Conservation (phyloP, 2,797 vertebrate genomes). For the Bryconaethiops microstoma region DNA sequence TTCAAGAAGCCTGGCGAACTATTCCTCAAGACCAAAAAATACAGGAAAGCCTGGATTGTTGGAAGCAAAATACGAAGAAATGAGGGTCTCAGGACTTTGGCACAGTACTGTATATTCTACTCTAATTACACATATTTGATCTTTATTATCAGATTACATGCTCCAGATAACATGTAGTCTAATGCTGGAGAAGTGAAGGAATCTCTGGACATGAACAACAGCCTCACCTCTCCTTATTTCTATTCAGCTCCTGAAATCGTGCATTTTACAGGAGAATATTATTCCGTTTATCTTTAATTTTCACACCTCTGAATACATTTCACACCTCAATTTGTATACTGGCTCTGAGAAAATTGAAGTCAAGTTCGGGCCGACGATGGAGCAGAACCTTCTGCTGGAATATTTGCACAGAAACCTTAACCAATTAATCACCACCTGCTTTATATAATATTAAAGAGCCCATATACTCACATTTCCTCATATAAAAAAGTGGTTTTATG, state of each 20-base stretch:
- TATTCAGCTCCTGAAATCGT: slow-evolving; percentile 39
- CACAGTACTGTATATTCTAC: too few species aligned
- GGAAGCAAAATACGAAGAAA: too few species aligned
- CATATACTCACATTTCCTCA: neutral
- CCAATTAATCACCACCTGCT: slow-evolving; percentile 15
- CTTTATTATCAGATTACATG: neutral
- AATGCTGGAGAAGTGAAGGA: neutral
- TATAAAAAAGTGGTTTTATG: neutral
- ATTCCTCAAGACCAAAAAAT: too few species aligned
- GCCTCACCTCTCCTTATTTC: slow-evolving; percentile 5
- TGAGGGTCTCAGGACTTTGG: too few species aligned
- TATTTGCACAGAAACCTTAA: slow-evolving; percentile 25
- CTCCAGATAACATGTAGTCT: neutral
- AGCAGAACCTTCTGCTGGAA: slow-evolving; percentile 10
- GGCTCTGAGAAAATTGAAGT: slow-evolving; percentile 51
- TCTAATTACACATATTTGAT: neutral
- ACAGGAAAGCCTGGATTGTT: too few species aligned
- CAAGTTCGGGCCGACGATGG: slow-evolving; percentile 26
- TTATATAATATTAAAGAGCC: slow-evolving; percentile 18
- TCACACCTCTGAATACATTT: slow-evolving; percentile 57
- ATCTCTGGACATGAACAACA: neutral
- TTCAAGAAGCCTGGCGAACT: too few species aligned
- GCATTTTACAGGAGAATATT: slow-evolving; percentile 32
- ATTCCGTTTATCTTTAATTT: slow-evolving; percentile 57
- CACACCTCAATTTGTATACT: slow-evolving; percentile 56